Evolutionary conservation across 2,888 invertebrate genomes (phyloP).

Genomic region (Ecdyonurus torrentis): DNA sequence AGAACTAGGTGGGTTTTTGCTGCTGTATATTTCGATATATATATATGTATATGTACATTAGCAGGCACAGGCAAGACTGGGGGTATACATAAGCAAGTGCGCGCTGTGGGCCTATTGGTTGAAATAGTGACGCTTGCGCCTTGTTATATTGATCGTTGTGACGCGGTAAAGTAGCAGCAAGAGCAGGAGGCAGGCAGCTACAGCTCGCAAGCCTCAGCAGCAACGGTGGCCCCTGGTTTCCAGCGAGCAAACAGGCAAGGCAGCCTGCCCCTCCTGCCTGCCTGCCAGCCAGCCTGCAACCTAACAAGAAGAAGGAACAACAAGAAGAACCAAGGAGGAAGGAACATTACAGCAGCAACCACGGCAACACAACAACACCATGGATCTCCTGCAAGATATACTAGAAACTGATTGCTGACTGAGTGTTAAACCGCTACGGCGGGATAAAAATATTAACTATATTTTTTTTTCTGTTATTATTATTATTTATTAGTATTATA

Average conservation of each 20-base stretch:
- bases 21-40: neutral
- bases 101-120: neutral
- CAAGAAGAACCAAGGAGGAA: neutral
- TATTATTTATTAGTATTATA: too few relatives aligned
- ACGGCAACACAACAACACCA: neutral
- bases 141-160: neutral
- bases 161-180: neutral
- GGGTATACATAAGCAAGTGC: neutral
- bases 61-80: neutral
- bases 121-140: neutral
- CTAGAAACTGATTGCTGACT: neutral
- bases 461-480: too few relatives aligned
- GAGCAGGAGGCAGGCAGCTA: neutral
- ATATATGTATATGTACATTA: neutral
- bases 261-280: neutral
- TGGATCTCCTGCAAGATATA: neutral
- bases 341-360: neutral
- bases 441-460: too few relatives aligned
- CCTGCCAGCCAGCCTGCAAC: neutral
- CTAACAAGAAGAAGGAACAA: neutral
- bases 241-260: too few relatives aligned
- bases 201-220: too few relatives aligned
- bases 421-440: neutral
- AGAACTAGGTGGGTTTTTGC: neutral
- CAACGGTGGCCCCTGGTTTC: neutral